Conservation (phyloP, 2,888 invertebrate species). For the Machimus atricapillus region DNA sequence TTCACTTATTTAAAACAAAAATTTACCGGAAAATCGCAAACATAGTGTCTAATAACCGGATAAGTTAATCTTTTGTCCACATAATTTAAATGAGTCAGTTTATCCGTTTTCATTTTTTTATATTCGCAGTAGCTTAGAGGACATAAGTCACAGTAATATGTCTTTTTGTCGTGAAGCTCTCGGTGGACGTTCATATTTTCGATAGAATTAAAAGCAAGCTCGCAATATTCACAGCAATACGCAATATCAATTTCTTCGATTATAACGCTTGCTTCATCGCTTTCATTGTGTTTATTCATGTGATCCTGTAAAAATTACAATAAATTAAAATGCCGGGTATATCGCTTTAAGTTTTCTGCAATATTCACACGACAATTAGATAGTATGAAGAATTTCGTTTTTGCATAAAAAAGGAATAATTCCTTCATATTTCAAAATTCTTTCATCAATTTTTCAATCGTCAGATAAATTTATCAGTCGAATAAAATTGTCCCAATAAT, state of each 20-base stretch:
- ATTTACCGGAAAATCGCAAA: constrained; percentile 56
- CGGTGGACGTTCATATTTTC: constrained; percentile 54
- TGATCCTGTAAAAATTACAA: neutral
- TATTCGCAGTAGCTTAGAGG: constrained; percentile 44
- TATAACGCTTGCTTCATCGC: neutral
- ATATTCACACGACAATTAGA: no score
- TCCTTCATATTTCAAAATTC: no score
- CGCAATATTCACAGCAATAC: constrained; percentile 50
- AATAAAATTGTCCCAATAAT: no score
- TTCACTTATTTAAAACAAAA: no score
- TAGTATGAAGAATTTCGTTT: no score
- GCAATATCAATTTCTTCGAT: neutral
- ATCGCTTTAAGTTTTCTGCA: no score
- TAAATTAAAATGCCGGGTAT: neutral
- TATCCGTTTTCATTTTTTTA: constrained; percentile 49
- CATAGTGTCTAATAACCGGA: constrained; percentile 50
- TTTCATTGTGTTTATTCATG: neutral
- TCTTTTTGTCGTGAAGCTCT: neutral
- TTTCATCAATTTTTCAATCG: no score
- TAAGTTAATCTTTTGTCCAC: constrained; percentile 47
- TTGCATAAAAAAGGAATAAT: no score
- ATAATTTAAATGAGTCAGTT: constrained; percentile 50
- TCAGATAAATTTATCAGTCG: no score
- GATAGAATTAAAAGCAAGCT: constrained; percentile 53
- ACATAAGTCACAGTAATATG: constrained; percentile 48